A percentile compares a stretch with the other conserved stretches of the same genome.
Evolutionary conservation across 37 sponge, comb jelly and placozoan species (phyloP).

Genomic region (Petrosia ficiformis): DNA sequence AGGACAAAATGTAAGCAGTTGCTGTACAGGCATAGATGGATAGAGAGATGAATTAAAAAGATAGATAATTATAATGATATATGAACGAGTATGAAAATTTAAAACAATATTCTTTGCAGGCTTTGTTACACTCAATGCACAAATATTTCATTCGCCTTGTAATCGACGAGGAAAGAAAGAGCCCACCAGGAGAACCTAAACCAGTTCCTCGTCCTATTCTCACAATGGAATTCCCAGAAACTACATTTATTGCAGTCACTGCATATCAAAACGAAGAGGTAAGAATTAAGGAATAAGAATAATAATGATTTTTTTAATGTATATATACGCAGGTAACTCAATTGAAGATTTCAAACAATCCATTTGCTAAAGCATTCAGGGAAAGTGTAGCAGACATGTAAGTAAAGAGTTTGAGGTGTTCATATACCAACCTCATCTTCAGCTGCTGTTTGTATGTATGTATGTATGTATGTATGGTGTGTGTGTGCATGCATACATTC

Average conservation of each 20-base stretch:
- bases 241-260: constrained; percentile 80
- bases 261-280: constrained; percentile 89
- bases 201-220: constrained; percentile 17
- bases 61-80: too few species aligned
- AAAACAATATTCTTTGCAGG: constrained; percentile 27
- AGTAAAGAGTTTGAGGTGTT: too few species aligned
- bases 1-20: constrained; percentile 50
- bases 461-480: background rate
- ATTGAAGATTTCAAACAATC: constrained; percentile 84
- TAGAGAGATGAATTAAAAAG: too few species aligned
- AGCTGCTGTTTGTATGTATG: background rate
- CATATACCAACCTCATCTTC: background rate
- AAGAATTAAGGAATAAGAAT: background rate
- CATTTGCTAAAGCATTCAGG: constrained; percentile 88
- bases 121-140: constrained; percentile 79
- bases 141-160: constrained; percentile 67
- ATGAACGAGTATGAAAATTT: too few species aligned
- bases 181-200: constrained; percentile 8
- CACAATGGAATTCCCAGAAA: constrained; percentile 64
- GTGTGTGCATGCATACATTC: too few species aligned
- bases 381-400: constrained; percentile 68
- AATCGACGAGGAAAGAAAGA: constrained; percentile 50
- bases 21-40: too few species aligned
- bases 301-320: background rate
- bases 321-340: constrained; percentile 65